A percentile compares a stretch with the other conserved stretches of the same genome.
Conservation (phyloP, 2,113 vertebrate species). For the Prunella fulvescens region DNA sequence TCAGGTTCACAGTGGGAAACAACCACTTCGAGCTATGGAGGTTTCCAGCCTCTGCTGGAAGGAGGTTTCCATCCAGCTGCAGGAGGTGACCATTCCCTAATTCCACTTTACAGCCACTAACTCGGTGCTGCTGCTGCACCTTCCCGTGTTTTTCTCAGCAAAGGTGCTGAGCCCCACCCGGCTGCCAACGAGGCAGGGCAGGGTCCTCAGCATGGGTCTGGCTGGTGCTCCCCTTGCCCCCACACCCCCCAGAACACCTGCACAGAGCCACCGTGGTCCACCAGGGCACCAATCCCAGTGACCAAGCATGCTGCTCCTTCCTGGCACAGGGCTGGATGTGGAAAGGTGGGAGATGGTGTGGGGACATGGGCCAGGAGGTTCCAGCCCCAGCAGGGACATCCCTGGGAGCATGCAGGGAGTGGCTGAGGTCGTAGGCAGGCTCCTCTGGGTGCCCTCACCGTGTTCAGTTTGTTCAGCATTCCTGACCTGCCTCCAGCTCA, state of each 20-base stretch:
- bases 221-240: neutral
- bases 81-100: neutral
- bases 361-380: neutral
- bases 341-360: neutral
- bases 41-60: neutral
- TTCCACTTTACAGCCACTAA: neutral
- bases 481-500: neutral
- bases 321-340: accelerated
- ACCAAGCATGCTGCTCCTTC: neutral
- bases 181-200: neutral
- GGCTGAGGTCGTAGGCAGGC: accelerated
- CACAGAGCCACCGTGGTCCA: accelerated
- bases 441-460: neutral
- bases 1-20: neutral
- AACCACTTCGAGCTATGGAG: neutral
- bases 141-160: neutral
- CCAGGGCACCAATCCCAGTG: neutral
- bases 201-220: neutral
- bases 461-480: neutral
- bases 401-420: accelerated
- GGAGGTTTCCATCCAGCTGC: neutral
- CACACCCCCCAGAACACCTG: neutral
- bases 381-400: neutral
- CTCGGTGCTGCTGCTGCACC: accelerated
- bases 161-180: accelerated